A percentile compares a stretch with the other conserved stretches of the same genome.
phyloP scores from a whole-genome alignment of 1,140 invertebrate genomes.

The Ceratina japonica region DNA sequence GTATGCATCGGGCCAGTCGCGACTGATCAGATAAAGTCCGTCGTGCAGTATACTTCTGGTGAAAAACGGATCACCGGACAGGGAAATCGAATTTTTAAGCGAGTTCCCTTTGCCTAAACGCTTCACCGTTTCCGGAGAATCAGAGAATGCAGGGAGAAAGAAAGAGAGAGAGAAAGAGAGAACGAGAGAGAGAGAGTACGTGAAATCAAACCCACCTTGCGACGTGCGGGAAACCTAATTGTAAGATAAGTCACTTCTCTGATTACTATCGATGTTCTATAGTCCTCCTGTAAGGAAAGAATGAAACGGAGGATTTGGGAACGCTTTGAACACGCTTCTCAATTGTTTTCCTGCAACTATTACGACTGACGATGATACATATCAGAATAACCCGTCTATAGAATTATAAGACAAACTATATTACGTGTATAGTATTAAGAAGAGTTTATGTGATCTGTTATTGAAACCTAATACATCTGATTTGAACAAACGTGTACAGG shows the following conservation, averaged over 20 bases:
- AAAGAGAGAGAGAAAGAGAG: background rate
- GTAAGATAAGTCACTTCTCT: constrained; percentile 36
- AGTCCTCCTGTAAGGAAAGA: background rate
- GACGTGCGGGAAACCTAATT: constrained; percentile 21
- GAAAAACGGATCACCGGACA: constrained; percentile 87
- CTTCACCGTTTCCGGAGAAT: constrained; percentile 4
- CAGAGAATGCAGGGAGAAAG: constrained; percentile 20
- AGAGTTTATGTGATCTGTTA: background rate
- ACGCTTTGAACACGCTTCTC: constrained; percentile 57
- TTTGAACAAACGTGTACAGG: constrained; percentile 16
- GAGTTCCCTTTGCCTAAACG: constrained; percentile 71
- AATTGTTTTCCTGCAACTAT: constrained; percentile 63
- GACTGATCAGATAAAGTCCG: constrained; percentile 85
- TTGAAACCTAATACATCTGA: background rate
- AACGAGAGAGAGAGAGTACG: constrained; percentile 16
- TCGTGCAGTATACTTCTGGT: constrained; percentile 88
- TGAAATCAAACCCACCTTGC: constrained; percentile 49
- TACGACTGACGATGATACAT: constrained; percentile 77
- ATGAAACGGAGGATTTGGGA: background rate
- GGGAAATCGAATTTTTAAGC: constrained; percentile 75
- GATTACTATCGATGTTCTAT: constrained; percentile 39
- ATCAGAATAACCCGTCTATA: constrained; percentile 70
- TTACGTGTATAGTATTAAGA: background rate
- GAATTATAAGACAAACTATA: constrained; percentile 61
- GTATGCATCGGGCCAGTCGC: constrained; percentile 93